Evolutionary conservation across 2,113 vertebrate species (phyloP).

Genomic region (Scomber japonicus): DNA sequence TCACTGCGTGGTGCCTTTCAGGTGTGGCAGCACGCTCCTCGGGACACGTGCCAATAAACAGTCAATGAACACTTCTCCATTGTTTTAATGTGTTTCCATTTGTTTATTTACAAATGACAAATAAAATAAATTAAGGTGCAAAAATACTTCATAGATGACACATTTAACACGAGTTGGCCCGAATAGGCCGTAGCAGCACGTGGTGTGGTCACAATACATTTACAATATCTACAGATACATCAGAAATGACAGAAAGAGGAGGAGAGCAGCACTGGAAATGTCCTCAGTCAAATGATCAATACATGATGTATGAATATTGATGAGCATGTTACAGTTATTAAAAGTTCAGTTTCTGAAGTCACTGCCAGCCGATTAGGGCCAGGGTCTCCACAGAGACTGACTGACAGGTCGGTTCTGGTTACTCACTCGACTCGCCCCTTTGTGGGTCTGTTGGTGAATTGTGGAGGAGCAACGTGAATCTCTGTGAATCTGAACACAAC

Average conservation of each 20-base stretch:
- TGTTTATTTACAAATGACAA: conserved; percentile 53
- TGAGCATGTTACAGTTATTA: conserved; percentile 3
- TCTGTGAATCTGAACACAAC: background rate
- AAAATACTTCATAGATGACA: conserved; percentile 31
- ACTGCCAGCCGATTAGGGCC: conserved; percentile 39
- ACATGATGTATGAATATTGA: background rate
- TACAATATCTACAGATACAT: conserved; percentile 37
- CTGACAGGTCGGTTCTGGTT: conserved; percentile 5
- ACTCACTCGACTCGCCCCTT: background rate
- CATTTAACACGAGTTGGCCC: background rate
- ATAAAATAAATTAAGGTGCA: conserved; percentile 71
- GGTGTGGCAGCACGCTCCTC: background rate
- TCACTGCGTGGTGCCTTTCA: conserved; percentile 32
- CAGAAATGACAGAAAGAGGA: conserved; percentile 7
- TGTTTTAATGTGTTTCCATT: conserved; percentile 4
- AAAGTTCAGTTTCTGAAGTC: conserved; percentile 14
- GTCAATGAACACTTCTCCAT: background rate
- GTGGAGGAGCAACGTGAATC: background rate
- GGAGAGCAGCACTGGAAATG: conserved; percentile 11
- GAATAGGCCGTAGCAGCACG: conserved; percentile 36
- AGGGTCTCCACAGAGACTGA: conserved; percentile 61
- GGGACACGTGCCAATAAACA: conserved; percentile 41
- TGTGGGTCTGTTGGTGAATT: background rate
- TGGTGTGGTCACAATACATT: conserved; percentile 5
- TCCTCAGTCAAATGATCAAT: background rate